phyloP scores from a whole-genome alignment of 2,797 vertebrate species.

The Acanthopagrus latus region DNA sequence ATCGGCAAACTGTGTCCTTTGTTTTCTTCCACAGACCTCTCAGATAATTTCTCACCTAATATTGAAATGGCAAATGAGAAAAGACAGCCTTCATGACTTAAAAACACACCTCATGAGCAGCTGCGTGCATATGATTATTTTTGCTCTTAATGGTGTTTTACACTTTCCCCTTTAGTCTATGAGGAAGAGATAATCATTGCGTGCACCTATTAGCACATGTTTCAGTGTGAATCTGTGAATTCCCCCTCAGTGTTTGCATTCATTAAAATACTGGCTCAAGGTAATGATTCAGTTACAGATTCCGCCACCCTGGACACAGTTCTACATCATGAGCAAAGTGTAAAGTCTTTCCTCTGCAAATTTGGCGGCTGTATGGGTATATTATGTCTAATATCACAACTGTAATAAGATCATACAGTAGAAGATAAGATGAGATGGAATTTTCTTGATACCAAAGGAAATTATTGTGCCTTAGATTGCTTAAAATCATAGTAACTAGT shows the following conservation, averaged over 20 bases:
- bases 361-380: background rate
- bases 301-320: background rate
- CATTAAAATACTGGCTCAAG: background rate
- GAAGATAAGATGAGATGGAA: too few species aligned
- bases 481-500: too few species aligned
- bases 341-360: background rate
- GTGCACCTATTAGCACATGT: background rate
- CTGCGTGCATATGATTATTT: background rate
- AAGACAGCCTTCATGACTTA: conserved; percentile 6
- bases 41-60: conserved; percentile 44
- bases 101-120: background rate
- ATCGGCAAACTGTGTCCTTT: conserved; percentile 24
- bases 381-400: background rate
- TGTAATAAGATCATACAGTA: too few species aligned
- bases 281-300: background rate
- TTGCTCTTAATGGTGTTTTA: conserved; percentile 10
- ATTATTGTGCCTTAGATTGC: too few species aligned
- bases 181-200: background rate
- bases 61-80: conserved; percentile 28
- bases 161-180: background rate
- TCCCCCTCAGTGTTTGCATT: background rate
- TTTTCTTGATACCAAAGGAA: too few species aligned
- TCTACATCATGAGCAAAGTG: background rate
- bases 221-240: background rate
- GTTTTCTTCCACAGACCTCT: conserved; percentile 31